Base-by-base conservation (phyloP, 2,797 vertebrate genomes). In the Ctenopoma multispine region DNA sequence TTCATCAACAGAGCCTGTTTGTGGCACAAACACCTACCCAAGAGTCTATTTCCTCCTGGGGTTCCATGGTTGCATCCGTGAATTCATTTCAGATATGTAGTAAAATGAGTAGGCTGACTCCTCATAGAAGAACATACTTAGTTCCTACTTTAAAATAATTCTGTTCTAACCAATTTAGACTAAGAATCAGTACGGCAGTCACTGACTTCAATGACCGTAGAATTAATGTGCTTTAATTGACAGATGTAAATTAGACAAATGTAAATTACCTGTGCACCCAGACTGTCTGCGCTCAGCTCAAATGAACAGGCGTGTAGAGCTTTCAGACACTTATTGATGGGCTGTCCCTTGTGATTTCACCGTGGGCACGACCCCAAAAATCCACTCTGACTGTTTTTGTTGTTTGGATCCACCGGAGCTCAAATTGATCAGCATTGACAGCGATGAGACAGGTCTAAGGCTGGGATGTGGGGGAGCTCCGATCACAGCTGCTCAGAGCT, bases 301-400 rank as follows among this genome's bases (percentile, higher is more conserved):
- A 69, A 79, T 63, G 74, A 77, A 43, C 72, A 69, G 60, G 72
- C 47, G 43, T 82, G 72, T 73, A 85, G 85, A 90, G 76, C 72
- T 64, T 41, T 34, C 41, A 15, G 81, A 87, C 86, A 85, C 72
- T 38, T 84, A 93, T 88, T 73, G 88, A 91, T 84, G 77, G 62
- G n/a, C 24, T 64, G 63, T 81, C 74, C 63, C 77, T 44, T 57
- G 65, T 1, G 20, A 18, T 81, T 75, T 67, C 38, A 75, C 50
- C 20, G 15, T 62, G 74, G 70, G 55, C 69, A 2, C 12, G 63
- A 85, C 76, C 79, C 64, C 3, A 12, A 82, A 66, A 76, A 86
- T 83, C 60, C 50, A 54, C 60, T 51, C 72, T 56, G 62, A 34
- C 59, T 53, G 11, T 60, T 81, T 76, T 58, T 76, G 62, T 59